A percentile compares a stretch with the other conserved stretches of the same genome.
phyloP scores from a whole-genome alignment of 1,140 invertebrate species.

The Lethrus apterus region DNA sequence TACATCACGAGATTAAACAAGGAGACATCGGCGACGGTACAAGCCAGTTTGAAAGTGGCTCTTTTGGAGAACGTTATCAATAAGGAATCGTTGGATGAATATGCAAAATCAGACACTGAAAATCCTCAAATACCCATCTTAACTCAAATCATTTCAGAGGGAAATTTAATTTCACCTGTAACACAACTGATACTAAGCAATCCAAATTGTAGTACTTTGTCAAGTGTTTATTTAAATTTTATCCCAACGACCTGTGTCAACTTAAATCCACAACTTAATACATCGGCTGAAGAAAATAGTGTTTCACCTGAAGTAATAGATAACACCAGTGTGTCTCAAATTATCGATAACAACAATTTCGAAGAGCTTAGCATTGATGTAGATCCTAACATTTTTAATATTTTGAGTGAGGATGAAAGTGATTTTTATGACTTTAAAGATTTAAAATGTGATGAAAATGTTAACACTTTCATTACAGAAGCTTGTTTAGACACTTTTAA shows the following conservation, averaged over 20 bases:
- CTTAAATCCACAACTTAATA: neutral
- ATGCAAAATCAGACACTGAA: conserved; percentile 18
- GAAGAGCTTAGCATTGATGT: neutral
- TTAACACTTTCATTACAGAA: no score
- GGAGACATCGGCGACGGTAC: no score
- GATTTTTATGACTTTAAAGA: no score
- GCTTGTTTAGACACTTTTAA: no score
- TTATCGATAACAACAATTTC: no score
- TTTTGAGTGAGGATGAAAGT: no score
- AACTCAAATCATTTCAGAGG: neutral
- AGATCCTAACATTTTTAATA: neutral
- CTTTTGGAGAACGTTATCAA: no score
- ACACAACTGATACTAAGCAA: conserved; percentile 29
- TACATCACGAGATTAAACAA: conserved; percentile 28
- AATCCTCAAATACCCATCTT: conserved; percentile 25
- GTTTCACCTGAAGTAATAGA: no score
- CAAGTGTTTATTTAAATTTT: conserved; percentile 36
- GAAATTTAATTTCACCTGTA: conserved; percentile 13
- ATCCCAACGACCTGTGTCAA: conserved; percentile 25
- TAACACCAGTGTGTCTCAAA: no score
- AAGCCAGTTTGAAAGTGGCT: no score
- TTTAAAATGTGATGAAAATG: no score
- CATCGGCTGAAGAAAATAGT: no score
- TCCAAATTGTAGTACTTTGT: conserved; percentile 31
- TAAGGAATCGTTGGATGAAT: conserved; percentile 6